Evolutionary conservation across 2,797 vertebrate species (phyloP), one percentile per base, ranked within the genome.

Genomic region (Notolepis coatsorum): DNA sequence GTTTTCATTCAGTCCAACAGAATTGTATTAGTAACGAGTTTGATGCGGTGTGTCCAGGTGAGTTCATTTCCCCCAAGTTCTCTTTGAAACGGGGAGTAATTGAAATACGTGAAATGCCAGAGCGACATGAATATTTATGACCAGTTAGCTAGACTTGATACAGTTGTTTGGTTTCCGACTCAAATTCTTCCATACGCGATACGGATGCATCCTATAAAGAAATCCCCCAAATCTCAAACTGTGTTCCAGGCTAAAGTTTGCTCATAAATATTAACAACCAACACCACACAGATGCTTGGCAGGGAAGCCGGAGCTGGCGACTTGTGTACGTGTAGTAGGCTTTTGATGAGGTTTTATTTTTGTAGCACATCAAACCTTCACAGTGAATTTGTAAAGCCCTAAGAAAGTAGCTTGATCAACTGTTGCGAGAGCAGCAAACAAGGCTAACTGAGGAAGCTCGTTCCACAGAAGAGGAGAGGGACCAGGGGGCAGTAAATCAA

Each of bases 351-450:
- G 56, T 39, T 54, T 70, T 12, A 15, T 77, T 69, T 65, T 61
- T 39, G 62, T 13, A 15, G 73, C 60, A 73, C 68, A 71, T 82
- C 50, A 81, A 84, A 81, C 64, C 73, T 81, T 77, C 70, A 75
- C 10, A 5, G 55, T 30, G 62, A 68, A 61, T 73, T 37, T 71
- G 66, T 56, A 10, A n/a, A 53, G 60, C 27, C 43, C 24, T 20
- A 12, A 53, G n/a, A 48, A 67, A 4, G 42, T 39, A 51, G 31
- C 52, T 25, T 25, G 68, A 68, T 75, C 24, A 39, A 53, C 51
- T 23, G 45, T 49, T 56, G 43, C 45, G 4, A 21, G 53, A 59
- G 33, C 5, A 25, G 42, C 30, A 25, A 10, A 27, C 45, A 6
- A 3, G 51, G 59, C 60, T 7, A 38, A 50, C 24, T 10, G 4